A percentile compares a stretch with the other conserved stretches of the same genome.
Conservation (phyloP, 2,797 vertebrate genomes). For the Microctenopoma lineatum region DNA sequence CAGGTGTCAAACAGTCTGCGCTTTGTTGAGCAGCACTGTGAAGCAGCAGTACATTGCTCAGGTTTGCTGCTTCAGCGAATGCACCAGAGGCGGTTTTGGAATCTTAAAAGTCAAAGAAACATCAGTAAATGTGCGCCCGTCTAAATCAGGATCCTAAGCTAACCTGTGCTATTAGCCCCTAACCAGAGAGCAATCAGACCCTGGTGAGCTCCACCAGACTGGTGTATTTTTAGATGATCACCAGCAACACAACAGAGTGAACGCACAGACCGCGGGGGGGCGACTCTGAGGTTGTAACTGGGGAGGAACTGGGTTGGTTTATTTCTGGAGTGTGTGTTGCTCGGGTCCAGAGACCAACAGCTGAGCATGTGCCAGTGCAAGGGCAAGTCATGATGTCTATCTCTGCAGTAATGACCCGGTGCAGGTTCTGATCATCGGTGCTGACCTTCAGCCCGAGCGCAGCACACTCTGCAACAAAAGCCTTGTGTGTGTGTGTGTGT, state of each 20-base stretch:
- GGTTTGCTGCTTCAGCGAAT: neutral
- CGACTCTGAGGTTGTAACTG: slow-evolving; percentile 67
- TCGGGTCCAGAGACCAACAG: slow-evolving; percentile 59
- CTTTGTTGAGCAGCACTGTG: too few relatives aligned
- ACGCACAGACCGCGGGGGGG: slow-evolving; percentile 46
- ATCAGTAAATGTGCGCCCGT: neutral
- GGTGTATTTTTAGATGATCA: slow-evolving; percentile 51
- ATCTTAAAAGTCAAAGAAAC: neutral
- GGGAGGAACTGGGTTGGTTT: slow-evolving; percentile 70
- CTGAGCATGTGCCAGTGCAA: slow-evolving; percentile 74
- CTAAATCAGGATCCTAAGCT: slow-evolving; percentile 24
- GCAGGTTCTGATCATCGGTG: slow-evolving; percentile 38
- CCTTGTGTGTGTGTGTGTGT: neutral
- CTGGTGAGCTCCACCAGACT: slow-evolving; percentile 8
- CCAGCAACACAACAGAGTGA: slow-evolving; percentile 22
- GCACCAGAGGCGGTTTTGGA: neutral
- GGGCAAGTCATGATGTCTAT: slow-evolving; percentile 49
- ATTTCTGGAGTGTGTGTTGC: slow-evolving; percentile 70
- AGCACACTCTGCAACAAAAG: slow-evolving; percentile 22
- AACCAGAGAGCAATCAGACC: slow-evolving; percentile 44
- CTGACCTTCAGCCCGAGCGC: slow-evolving; percentile 54
- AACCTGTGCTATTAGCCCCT: slow-evolving; percentile 22
- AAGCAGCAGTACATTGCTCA: too few relatives aligned
- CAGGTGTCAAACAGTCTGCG: too few relatives aligned
- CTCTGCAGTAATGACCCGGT: slow-evolving; percentile 38